Evolutionary conservation across 2,888 invertebrate genomes (phyloP).

Genomic region (Cylindroiulus punctatus): DNA sequence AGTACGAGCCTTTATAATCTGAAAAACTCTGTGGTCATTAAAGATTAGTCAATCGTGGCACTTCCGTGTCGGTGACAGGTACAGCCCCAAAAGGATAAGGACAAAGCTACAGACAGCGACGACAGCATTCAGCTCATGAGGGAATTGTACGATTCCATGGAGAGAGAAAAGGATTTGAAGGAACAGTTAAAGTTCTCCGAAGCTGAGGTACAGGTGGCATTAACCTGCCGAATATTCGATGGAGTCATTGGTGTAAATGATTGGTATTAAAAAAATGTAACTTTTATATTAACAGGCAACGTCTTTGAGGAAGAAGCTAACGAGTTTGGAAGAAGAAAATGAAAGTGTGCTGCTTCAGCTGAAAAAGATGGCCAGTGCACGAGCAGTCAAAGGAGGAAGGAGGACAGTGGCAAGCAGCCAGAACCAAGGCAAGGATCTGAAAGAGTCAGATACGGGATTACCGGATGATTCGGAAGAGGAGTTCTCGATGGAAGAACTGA

Average conservation of each 20-base stretch:
- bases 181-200: constrained; percentile 93
- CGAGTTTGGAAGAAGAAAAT: constrained; percentile 95
- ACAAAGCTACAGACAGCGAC: background rate
- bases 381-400: constrained; percentile 70
- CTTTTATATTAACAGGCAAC: constrained; percentile 74
- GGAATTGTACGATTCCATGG: constrained; percentile 89
- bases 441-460: constrained; percentile 41
- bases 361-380: constrained; percentile 92
- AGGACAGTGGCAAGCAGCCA: constrained; percentile 58
- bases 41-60: background rate
- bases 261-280: too few relatives aligned
- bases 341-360: constrained; percentile 94
- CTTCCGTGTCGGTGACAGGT: background rate
- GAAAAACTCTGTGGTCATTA: background rate
- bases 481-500: constrained; percentile 76
- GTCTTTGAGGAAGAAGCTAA: constrained; percentile 87
- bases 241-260: too few relatives aligned
- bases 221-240: background rate
- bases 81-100: background rate
- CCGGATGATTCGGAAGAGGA: constrained; percentile 70
- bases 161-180: constrained; percentile 90
- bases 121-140: constrained; percentile 81
- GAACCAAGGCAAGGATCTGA: constrained; percentile 26
- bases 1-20: background rate
- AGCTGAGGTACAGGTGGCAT: constrained; percentile 77